These are phyloP conservation scores for Aphidius gifuensis DNA, from an alignment of 1,140 invertebrate species.

Conservation along the genomic window DNA sequence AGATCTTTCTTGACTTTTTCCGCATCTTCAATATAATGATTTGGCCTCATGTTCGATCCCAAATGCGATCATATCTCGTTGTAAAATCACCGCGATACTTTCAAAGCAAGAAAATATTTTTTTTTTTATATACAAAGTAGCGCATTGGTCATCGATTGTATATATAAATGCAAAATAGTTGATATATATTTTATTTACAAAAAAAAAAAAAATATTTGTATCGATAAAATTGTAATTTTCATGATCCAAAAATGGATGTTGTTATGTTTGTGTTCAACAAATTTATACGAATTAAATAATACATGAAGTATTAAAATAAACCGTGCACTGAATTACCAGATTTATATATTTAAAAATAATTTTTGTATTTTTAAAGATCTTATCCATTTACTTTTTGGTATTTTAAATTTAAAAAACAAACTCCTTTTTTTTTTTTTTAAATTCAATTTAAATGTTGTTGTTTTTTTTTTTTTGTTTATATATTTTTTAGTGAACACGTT, in stretches of 20 bases:
- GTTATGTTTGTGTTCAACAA: constrained; percentile 17
- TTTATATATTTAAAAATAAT: background rate
- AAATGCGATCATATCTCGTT: background rate
- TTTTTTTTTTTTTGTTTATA: background rate
- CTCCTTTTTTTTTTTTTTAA: background rate
- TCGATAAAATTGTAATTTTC: constrained; percentile 4
- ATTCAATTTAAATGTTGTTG: background rate
- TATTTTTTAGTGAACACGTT: background rate
- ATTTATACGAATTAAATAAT: constrained; percentile 29
- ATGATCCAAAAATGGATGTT: constrained; percentile 19
- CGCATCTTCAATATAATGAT: background rate
- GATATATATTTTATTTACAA: too few relatives aligned
- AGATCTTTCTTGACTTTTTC: too few relatives aligned
- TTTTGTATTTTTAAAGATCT: too few relatives aligned
- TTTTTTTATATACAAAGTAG: background rate
- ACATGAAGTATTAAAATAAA: constrained; percentile 21
- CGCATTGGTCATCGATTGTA: background rate
- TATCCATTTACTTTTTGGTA: too few relatives aligned
- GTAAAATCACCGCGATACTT: background rate
- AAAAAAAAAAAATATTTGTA: constrained; percentile 1
- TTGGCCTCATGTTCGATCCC: background rate
- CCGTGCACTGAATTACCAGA: constrained; percentile 17
- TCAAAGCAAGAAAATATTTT: constrained; percentile 11
- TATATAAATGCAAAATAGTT: constrained; percentile 14
- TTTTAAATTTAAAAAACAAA: too few relatives aligned